Evolutionary conservation across 2,888 invertebrate genomes (phyloP), one percentile per base, ranked within the genome.

Genomic region (Acleris cristana): DNA sequence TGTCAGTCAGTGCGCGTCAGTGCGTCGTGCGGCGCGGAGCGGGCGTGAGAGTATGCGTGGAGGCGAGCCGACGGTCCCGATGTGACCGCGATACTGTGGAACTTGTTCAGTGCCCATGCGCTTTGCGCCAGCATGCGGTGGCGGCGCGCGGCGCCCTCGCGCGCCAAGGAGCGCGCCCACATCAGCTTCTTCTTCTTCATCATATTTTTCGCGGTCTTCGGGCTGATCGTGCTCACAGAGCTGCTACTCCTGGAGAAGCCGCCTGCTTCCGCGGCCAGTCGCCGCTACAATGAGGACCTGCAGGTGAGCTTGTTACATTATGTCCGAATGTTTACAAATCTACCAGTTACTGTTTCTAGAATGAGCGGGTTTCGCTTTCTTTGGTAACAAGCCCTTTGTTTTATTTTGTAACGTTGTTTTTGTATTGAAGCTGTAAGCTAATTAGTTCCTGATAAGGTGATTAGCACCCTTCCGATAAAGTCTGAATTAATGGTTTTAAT

Each of bases 171-270:
- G 86, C 94, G 97, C 76, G 97, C 97, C 75, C 96, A 96, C 86
- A 96, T 97, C 94, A 97, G 97, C 81, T 97, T 98, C 91, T 95
- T 97, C 89, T 96, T 98, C 85, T 97, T 98, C 72, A 95, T 98
- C 76, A 97, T 97, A 94, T 98, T 98, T 89, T 97, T 98, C 87
- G 96, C 96, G 52, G 96, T 98, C 69, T 98, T 98, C 84, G 97
- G 97, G 56, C 94, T 97, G 78, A 98, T 98, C 80, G 96, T 98
- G 70, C 94, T 98, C 74, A 97, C 97, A 71, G 97, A 98, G 90
- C 96, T 97, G 78, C 94, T 97, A 81, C 88, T 87, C 70, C 89
- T 90, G 77, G 92, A 93, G 73, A 87, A 91, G 58, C 91, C 91
- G 71, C 94, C 94, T 93, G 76, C 95, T 94, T 88, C 96, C 2